phyloP scores from a whole-genome alignment of 2,797 vertebrate species.

The Semotilus atromaculatus region DNA sequence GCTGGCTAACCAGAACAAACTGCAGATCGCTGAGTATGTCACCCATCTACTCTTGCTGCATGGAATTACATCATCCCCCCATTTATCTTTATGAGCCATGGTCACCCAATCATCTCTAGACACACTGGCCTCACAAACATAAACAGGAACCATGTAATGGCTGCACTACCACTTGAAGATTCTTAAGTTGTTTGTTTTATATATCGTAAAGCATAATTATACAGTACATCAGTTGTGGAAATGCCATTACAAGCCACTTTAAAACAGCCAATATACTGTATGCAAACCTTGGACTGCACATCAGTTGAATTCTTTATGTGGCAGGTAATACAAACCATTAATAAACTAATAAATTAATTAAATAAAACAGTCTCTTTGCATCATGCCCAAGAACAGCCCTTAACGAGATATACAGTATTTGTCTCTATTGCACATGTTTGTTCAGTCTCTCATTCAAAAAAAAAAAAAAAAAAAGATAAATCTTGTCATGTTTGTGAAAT shows the following conservation, averaged over 20 bases:
- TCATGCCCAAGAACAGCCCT: neutral
- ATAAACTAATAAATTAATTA: neutral
- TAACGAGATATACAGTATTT: neutral
- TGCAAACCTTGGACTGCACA: neutral
- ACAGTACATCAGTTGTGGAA: neutral
- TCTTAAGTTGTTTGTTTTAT: constrained; percentile 9
- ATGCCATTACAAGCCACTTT: neutral
- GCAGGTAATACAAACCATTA: neutral
- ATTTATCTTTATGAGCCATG: constrained; percentile 75
- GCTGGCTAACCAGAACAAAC: constrained; percentile 68
- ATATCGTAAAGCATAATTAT: neutral
- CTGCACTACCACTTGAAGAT: constrained; percentile 25
- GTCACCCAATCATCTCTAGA: constrained; percentile 65
- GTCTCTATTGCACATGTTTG: neutral
- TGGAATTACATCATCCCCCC: constrained; percentile 72
- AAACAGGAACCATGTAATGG: constrained; percentile 53
- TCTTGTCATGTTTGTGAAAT: neutral
- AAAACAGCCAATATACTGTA: neutral
- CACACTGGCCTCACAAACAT: constrained; percentile 57
- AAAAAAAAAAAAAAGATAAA: neutral
- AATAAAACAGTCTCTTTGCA: too few relatives aligned
- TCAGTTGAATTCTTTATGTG: neutral
- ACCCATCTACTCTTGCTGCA: constrained; percentile 59
- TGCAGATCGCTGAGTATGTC: constrained; percentile 61
- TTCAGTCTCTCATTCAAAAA: neutral